Evolutionary conservation across 1,140 invertebrate genomes (phyloP), one percentile per base, ranked within the genome.

Genomic region (Nautilus pompilius): DNA sequence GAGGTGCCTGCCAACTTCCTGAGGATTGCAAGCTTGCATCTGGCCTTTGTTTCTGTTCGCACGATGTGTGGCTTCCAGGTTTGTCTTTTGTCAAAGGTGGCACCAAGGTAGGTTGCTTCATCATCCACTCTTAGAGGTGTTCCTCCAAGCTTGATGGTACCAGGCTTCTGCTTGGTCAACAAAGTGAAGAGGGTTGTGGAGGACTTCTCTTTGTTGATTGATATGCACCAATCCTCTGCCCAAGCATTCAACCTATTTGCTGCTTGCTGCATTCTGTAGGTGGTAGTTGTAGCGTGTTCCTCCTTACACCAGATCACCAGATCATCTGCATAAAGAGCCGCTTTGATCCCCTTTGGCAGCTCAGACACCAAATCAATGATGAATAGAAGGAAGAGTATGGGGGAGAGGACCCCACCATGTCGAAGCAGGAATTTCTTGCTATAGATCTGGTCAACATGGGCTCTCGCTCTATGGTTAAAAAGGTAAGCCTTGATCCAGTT

Each of bases 51-150:
- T 55, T 65, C 51, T 32, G 46, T 29, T 22, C 56, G 3, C 33
- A 13, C 34, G 46, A 55, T 60, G 34, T 65, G 51, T 15, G 49
- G 26, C 20, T 60, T 65, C 63, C 63, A 65, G 46, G 63, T 65
- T 5, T 57, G 62, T 20, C 55, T 34, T 3, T 36, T 51, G 51
- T 62, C 60, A 32, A 62, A 13, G 15, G 26, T 58, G 32, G 46
- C 36, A 26, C 62, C 62, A 56, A 57, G 61, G 53, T 56, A 62
- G 20, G 61, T 62, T 57, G 51, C 22, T 36, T 41, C 51, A 4
- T 58, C 54, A 3, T 33, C 48, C 29, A 57, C 54, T 13, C 34
- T 54, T 48, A 63, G 10, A 4, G 30, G 34, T 17, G 24, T 20
- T 20, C 53, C 36, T n/a, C 32, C 33, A n/a, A 63, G 62, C 17